A percentile compares a stretch with the other conserved stretches of the same genome.
Evolutionary conservation across 2,113 vertebrate genomes (phyloP).

Genomic region (Zapus hudsonius): DNA sequence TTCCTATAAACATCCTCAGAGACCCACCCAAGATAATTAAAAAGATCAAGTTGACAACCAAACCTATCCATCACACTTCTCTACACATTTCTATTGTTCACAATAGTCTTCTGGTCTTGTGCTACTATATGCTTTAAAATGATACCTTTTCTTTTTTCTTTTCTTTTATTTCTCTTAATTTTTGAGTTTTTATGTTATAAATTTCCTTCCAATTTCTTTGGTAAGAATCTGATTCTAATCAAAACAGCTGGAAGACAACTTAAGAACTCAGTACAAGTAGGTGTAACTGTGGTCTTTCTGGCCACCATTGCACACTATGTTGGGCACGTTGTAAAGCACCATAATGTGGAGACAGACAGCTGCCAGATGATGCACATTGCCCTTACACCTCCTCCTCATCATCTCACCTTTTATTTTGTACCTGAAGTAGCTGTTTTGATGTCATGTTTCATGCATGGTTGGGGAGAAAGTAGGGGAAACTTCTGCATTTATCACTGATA

Average conservation of each 20-base stretch:
- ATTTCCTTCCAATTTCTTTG: neutral
- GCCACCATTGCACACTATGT: neutral
- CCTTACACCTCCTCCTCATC: neutral
- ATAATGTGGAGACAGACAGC: neutral
- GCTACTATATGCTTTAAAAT: neutral
- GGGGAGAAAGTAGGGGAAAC: neutral
- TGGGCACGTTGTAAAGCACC: neutral
- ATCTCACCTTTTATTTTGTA: neutral
- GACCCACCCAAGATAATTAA: no score
- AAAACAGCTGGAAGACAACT: neutral
- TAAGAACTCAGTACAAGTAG: neutral
- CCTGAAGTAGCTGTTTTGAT: neutral
- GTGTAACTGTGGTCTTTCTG: neutral
- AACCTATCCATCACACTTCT: no score
- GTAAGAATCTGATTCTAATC: neutral
- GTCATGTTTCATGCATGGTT: neutral
- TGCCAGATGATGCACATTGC: neutral
- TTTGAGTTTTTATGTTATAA: neutral
- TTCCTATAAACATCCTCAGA: no score
- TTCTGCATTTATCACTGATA: neutral
- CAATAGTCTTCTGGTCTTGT: neutral
- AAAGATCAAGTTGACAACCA: no score
- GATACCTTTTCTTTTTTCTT: neutral
- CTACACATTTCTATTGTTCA: neutral
- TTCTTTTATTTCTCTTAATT: neutral